Conservation (phyloP, 1,140 invertebrate species). For the Nylanderia fulva region DNA sequence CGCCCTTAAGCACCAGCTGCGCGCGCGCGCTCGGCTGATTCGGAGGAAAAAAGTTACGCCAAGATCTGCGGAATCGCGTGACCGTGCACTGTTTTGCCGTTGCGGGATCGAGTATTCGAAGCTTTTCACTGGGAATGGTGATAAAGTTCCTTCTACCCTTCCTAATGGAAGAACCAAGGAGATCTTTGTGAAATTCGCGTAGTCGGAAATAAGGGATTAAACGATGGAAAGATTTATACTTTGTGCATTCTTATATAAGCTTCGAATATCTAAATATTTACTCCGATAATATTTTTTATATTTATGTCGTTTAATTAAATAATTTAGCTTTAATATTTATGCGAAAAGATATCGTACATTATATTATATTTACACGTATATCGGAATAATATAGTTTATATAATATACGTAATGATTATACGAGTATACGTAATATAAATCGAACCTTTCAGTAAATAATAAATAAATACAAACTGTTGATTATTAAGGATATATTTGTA, state of each 20-base stretch:
- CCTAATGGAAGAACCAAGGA: not conserved
- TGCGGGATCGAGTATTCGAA: not conserved
- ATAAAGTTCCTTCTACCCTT: not conserved
- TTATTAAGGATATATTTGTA: not conserved
- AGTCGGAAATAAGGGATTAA: not conserved
- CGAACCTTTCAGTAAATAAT: too few species aligned
- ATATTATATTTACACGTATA: too few species aligned
- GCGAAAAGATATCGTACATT: too few species aligned
- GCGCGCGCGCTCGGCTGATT: constrained; percentile 24
- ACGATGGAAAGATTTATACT: not conserved
- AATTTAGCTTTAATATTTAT: not conserved
- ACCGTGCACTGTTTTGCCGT: constrained; percentile 27
- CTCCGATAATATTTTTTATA: not conserved
- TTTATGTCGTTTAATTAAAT: not conserved
- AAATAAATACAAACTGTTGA: too few species aligned
- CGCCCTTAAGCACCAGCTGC: constrained; percentile 43
- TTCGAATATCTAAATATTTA: not conserved
- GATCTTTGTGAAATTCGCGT: not conserved
- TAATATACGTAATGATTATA: too few species aligned
- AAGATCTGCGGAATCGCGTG: constrained; percentile 51
- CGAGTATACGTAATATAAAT: too few species aligned
- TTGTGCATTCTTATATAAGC: not conserved
- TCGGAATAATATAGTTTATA: too few species aligned
- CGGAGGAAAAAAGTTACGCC: constrained; percentile 17
- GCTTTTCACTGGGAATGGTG: not conserved